Evolutionary conservation across 2,888 invertebrate genomes (phyloP), one percentile per base, ranked within the genome.

Genomic region (Archips crataeganus): DNA sequence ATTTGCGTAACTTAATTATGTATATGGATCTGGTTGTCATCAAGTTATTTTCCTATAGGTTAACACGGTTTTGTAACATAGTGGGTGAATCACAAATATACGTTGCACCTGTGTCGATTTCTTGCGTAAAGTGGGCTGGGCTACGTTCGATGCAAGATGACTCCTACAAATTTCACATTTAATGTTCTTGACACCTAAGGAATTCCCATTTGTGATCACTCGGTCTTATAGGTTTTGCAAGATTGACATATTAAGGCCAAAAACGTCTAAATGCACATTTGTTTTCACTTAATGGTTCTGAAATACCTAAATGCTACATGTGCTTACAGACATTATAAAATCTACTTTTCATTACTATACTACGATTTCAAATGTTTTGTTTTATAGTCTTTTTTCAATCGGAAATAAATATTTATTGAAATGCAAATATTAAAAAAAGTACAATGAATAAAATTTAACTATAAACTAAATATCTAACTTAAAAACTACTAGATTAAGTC

Each of bases 71-170:
- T 73, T 67, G 72, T 59, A 73, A 69, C 57, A 57, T 42, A 65
- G 51, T 54, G 45, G 77, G 77, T 86, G 83, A 83, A 81, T 85
- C 81, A 84, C 79, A 82, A 82, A 83, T 83, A 77, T 77, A 77
- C 78, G 77, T 75, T 82, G 78, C 80, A 81, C 79, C 82, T 85
- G 79, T 82, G 84, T 80, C 81, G 54, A 80, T 84, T 79, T 76
- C 76, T 92, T 92, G 80, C 85, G 79, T 82, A 88, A 90, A 78
- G 79, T 85, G 86, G 88, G 87, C 84, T 85, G 81, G 88, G 85
- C 83, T 82, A 80, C 39, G 39, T 82, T 79, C 76, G 78, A 83
- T 84, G 81, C 81, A 74, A 78, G 82, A 83, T 83, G 80, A 83
- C 85, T 83, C 82, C 82, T 80, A 90, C 85, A 87, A 88, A 86